These are phyloP conservation scores for Chroicocephalus ridibundus DNA, from an alignment of 2,113 vertebrate genomes.

Conservation along the genomic window DNA sequence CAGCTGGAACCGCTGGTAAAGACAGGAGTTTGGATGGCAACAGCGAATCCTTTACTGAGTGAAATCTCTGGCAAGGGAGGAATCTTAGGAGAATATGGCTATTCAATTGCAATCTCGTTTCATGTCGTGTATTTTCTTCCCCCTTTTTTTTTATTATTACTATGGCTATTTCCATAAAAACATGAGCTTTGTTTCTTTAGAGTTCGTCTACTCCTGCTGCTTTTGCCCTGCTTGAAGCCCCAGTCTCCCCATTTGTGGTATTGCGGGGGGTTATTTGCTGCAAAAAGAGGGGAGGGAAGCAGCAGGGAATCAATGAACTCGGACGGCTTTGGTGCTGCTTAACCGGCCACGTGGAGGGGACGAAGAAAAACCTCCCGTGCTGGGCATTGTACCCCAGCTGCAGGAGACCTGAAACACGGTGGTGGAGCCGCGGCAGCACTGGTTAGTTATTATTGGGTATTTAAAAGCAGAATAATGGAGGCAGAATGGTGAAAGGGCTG, in stretches of 20 bases:
- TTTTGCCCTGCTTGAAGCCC: slow-evolving; percentile 24
- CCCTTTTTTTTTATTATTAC: neutral
- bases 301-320: neutral
- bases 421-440: neutral
- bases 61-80: neutral
- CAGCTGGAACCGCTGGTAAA: neutral
- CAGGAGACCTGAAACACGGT: neutral
- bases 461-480: neutral
- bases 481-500: neutral
- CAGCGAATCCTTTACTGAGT: neutral
- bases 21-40: neutral
- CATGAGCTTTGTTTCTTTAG: neutral
- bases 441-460: neutral
- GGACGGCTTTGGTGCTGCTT: neutral
- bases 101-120: neutral
- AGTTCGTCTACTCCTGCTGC: slow-evolving; percentile 30
- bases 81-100: neutral
- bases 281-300: neutral
- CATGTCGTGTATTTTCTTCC: neutral
- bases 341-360: neutral
- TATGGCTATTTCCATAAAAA: slow-evolving; percentile 3
- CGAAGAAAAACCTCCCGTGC: neutral
- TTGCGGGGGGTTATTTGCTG: neutral
- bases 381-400: neutral
- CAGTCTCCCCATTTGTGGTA: neutral